Evolutionary conservation across 92 coral and sea anemone genomes (phyloP).

Genomic region (Hydrozoanthus gracilis): DNA sequence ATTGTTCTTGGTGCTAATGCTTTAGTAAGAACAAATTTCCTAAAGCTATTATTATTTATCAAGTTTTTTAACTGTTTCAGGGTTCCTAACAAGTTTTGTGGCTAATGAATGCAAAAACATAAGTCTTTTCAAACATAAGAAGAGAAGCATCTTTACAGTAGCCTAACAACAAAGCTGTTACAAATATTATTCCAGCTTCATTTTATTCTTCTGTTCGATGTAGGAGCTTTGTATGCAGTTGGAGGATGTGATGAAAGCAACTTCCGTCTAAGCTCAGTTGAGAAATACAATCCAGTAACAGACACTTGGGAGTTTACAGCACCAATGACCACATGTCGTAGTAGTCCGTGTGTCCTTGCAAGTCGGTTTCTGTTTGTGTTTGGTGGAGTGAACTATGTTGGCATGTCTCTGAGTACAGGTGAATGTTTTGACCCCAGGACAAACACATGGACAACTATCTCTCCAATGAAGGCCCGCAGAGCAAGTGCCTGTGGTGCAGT

Average conservation of each 20-base stretch:
- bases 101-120: too few relatives aligned
- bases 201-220: background rate
- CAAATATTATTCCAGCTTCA: background rate
- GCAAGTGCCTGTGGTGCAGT: slow-evolving; percentile 99
- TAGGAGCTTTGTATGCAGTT: slow-evolving; percentile 96
- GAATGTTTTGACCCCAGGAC: slow-evolving; percentile 91
- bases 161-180: background rate
- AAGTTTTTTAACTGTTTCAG: too few relatives aligned
- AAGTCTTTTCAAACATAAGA: too few relatives aligned
- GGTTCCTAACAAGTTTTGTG: too few relatives aligned
- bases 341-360: slow-evolving; percentile 97
- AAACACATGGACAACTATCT: slow-evolving; percentile 84
- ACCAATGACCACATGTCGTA: slow-evolving; percentile 98
- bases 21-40: too few relatives aligned
- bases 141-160: too few relatives aligned
- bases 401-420: slow-evolving; percentile 92
- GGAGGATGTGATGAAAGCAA: slow-evolving; percentile 99
- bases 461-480: slow-evolving; percentile 84
- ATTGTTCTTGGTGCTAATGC: too few relatives aligned
- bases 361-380: slow-evolving; percentile 78
- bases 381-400: slow-evolving; percentile 98
- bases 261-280: slow-evolving; percentile 93
- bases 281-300: slow-evolving; percentile 85
- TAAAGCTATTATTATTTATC: too few relatives aligned
- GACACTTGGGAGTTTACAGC: slow-evolving; percentile 92